These are phyloP conservation scores for Grammomys dolichurus DNA, from an alignment of 2,113 vertebrate species.

Conservation along the genomic window DNA sequence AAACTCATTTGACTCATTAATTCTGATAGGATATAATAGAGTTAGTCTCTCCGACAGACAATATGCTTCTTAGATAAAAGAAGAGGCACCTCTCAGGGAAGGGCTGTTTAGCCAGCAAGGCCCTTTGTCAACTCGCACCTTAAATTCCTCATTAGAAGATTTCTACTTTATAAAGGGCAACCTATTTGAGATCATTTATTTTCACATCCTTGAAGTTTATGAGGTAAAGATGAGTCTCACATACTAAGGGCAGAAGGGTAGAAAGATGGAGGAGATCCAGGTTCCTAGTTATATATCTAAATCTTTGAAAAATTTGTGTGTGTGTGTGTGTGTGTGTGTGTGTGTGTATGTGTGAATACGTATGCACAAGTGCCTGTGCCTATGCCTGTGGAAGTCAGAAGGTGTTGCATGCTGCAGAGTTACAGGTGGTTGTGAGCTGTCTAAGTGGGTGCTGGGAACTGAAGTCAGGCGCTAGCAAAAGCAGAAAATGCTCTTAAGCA, in stretches of 20 bases:
- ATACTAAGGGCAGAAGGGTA: neutral
- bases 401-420: neutral
- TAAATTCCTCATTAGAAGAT: neutral
- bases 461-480: neutral
- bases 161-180: neutral
- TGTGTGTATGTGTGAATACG: neutral
- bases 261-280: neutral
- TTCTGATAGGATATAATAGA: neutral
- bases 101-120: neutral
- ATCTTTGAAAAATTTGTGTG: neutral
- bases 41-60: neutral
- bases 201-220: neutral
- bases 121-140: neutral
- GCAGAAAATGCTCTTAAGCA: neutral
- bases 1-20: neutral
- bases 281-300: neutral
- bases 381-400: neutral
- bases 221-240: neutral
- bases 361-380: neutral
- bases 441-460: neutral
- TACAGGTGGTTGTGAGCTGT: neutral
- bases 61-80: neutral
- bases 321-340: neutral
- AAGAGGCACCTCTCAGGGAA: neutral
- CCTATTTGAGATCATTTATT: conserved; percentile 3